Evolutionary conservation across 2,888 invertebrate species (phyloP).

Genomic region (Caenorhabditis imperialis): DNA sequence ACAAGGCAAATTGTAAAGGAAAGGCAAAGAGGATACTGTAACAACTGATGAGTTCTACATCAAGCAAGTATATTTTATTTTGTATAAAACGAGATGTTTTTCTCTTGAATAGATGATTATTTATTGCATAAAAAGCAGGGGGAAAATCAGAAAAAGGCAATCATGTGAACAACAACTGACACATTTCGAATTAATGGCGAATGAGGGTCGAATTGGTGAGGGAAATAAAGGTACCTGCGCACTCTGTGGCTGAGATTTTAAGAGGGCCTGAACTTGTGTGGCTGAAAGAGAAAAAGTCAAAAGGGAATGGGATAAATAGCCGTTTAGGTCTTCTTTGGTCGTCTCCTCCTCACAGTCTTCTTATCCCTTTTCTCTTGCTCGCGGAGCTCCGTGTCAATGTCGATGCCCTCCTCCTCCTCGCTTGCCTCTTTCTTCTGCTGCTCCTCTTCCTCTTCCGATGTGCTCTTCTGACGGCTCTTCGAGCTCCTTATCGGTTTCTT

Average conservation of each 20-base stretch:
- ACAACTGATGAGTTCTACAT: too few relatives aligned
- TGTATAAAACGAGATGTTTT: too few relatives aligned
- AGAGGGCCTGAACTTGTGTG: background rate
- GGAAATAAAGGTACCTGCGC: background rate
- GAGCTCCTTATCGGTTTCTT: background rate
- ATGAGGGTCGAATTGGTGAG: background rate
- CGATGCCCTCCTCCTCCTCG: conserved; percentile 10
- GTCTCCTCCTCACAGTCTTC: conserved; percentile 26
- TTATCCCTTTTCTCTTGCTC: conserved; percentile 30
- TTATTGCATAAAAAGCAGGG: conserved; percentile 12
- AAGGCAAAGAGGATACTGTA: too few relatives aligned
- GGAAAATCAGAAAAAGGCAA: conserved; percentile 20
- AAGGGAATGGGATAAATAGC: background rate
- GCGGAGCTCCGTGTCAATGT: conserved; percentile 19
- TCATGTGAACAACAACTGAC: conserved; percentile 17
- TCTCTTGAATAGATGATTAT: conserved; percentile 17
- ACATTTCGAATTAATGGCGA: background rate
- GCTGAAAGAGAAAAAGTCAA: background rate
- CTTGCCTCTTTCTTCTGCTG: conserved; percentile 7
- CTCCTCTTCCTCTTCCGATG: conserved; percentile 7
- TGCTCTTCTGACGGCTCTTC: conserved; percentile 3
- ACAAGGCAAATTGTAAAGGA: too few relatives aligned
- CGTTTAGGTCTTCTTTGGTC: conserved; percentile 30
- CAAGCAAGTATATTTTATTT: too few relatives aligned
- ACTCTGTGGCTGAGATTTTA: too few relatives aligned